These are phyloP conservation scores for Drosophila antonietae DNA, from an alignment of 2,888 invertebrate species.

Conservation along the genomic window DNA sequence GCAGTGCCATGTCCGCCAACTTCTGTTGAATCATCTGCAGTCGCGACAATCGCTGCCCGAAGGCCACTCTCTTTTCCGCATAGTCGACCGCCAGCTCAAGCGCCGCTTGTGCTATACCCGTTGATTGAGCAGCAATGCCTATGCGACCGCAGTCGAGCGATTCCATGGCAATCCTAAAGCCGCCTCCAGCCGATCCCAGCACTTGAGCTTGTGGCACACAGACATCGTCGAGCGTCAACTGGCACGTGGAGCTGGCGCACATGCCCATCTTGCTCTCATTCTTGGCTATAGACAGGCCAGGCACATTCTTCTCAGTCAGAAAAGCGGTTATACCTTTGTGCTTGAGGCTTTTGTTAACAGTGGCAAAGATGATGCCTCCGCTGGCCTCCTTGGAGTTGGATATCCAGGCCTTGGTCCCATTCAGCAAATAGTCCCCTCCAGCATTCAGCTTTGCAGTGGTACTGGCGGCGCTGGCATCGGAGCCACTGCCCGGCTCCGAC, in stretches of 20 bases:
- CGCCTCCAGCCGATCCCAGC: constrained; percentile 92
- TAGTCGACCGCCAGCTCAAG: constrained; percentile 96
- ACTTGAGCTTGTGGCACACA: constrained; percentile 91
- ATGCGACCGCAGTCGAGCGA: constrained; percentile 95
- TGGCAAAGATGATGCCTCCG: constrained; percentile 93
- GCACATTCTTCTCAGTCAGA: constrained; percentile 91
- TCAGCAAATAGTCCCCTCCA: constrained; percentile 89
- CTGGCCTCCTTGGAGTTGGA: constrained; percentile 94
- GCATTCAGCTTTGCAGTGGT: constrained; percentile 89
- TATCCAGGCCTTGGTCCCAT: constrained; percentile 97
- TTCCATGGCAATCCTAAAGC: constrained; percentile 98
- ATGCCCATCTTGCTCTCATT: constrained; percentile 97
- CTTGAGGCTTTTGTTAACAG: constrained; percentile 91
- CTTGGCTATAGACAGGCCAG: constrained; percentile 93
- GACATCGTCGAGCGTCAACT: constrained; percentile 96
- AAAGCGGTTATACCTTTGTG: constrained; percentile 94
- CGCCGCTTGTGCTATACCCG: constrained; percentile 96
- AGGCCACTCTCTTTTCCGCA: constrained; percentile 93
- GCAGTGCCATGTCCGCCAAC: constrained; percentile 94
- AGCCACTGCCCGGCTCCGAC: constrained; percentile 96
- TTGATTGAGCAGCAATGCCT: constrained; percentile 95
- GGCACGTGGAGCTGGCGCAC: constrained; percentile 93
- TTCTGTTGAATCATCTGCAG: constrained; percentile 96
- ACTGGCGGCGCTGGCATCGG: constrained; percentile 97
- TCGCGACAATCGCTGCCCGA: constrained; percentile 93